Evolutionary conservation across 2,113 vertebrate genomes (phyloP).

Genomic region (Cyprinodon tularosa): DNA sequence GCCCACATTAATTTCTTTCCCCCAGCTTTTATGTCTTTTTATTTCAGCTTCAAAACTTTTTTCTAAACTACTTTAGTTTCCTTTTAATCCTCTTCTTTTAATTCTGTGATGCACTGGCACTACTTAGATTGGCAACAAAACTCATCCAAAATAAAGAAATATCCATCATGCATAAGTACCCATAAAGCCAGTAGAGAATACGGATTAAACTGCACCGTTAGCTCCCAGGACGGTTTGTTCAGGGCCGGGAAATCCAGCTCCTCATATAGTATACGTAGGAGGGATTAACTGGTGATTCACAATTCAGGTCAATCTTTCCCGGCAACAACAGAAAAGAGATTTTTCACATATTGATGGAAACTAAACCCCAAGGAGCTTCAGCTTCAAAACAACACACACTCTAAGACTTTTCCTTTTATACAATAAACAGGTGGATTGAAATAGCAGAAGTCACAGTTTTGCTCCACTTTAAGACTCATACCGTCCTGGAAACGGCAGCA

Average conservation of each 20-base stretch:
- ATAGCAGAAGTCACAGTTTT: slow-evolving; percentile 38
- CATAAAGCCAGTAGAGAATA: slow-evolving; percentile 32
- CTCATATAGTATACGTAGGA: slow-evolving; percentile 63
- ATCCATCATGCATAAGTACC: slow-evolving; percentile 1
- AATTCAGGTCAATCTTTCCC: slow-evolving; percentile 76
- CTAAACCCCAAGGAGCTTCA: slow-evolving; percentile 65
- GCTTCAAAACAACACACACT: slow-evolving; percentile 34
- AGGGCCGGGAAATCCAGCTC: slow-evolving; percentile 49
- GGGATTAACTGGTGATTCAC: slow-evolving; percentile 75
- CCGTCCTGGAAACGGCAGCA: slow-evolving; percentile 16
- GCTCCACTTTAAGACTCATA: slow-evolving; percentile 15
- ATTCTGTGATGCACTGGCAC: not conserved
- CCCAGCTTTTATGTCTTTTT: not conserved
- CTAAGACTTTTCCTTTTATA: slow-evolving; percentile 13
- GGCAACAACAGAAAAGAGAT: slow-evolving; percentile 62
- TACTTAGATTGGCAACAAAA: not conserved
- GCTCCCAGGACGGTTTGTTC: slow-evolving; percentile 34
- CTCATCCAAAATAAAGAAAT: slow-evolving; percentile 14
- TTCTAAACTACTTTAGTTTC: not conserved
- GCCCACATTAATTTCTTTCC: not conserved
- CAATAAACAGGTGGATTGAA: slow-evolving; percentile 10
- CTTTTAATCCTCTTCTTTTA: not conserved
- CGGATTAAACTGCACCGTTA: slow-evolving; percentile 48
- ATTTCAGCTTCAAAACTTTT: not conserved
- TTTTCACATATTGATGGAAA: slow-evolving; percentile 57